Conservation (phyloP, 2,888 invertebrate genomes). For the Myathropa florea region DNA sequence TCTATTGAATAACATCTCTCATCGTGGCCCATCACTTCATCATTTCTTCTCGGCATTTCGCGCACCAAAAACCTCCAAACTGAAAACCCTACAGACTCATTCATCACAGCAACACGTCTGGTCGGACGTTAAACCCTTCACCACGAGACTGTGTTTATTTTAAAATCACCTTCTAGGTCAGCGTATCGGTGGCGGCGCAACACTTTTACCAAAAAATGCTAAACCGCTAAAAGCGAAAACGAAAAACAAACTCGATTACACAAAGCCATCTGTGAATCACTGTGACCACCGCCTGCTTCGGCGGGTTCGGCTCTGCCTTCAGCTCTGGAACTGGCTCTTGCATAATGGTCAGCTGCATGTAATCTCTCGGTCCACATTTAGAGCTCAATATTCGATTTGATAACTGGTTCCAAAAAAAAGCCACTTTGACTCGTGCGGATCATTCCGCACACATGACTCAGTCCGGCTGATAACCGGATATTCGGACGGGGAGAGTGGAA, state of each 20-base stretch:
- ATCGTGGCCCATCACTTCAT: neutral
- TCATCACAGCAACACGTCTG: conserved; percentile 4
- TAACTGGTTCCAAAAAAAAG: conserved; percentile 53
- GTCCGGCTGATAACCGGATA: conserved; percentile 48
- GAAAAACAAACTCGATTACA: conserved; percentile 36
- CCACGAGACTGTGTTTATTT: conserved; percentile 1
- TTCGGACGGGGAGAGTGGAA: conserved; percentile 14
- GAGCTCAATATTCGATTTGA: conserved; percentile 58
- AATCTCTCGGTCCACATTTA: conserved; percentile 35
- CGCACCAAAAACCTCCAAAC: neutral
- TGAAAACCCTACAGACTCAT: neutral
- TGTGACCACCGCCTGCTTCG: conserved; percentile 49
- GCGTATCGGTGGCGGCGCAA: neutral
- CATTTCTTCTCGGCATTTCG: neutral
- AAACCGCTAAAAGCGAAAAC: conserved; percentile 13
- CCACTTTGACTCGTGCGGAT: conserved; percentile 9
- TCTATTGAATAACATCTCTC: neutral
- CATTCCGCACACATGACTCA: neutral
- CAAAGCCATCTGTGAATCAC: conserved; percentile 51
- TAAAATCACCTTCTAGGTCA: conserved; percentile 64
- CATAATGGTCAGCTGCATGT: conserved; percentile 63
- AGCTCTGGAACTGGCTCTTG: conserved; percentile 6
- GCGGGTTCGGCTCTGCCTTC: neutral
- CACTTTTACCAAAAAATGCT: conserved; percentile 38
- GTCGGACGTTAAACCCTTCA: conserved; percentile 55